phyloP scores from a whole-genome alignment of 1,140 invertebrate species.

The Drosophila auraria region DNA sequence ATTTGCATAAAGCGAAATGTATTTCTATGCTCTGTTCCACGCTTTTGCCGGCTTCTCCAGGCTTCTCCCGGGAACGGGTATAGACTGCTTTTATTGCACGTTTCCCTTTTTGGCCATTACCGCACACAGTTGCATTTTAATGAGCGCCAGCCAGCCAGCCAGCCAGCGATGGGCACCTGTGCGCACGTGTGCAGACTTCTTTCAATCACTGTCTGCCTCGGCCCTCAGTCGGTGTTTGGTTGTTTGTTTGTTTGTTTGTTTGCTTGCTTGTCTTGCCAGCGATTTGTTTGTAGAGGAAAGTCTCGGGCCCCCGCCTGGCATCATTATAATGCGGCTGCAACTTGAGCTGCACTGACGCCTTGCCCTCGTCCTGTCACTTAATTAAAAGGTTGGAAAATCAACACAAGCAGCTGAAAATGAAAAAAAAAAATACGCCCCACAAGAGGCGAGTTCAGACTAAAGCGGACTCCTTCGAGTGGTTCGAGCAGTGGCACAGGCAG shows the following conservation, averaged over 20 bases:
- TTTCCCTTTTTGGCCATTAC: conserved; percentile 70
- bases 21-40: conserved; percentile 60
- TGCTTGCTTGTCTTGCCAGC: conserved; percentile 60
- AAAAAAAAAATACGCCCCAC: conserved; percentile 32
- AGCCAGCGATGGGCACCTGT: conserved; percentile 49
- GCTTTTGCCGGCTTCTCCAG: conserved; percentile 22
- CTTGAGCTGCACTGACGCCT: conserved; percentile 34
- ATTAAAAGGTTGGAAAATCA: conserved; percentile 82
- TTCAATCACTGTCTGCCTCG: conserved; percentile 69
- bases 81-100: conserved; percentile 67
- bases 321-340: conserved; percentile 56
- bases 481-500: conserved; percentile 1
- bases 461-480: conserved; percentile 26
- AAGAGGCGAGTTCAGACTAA: conserved; percentile 33
- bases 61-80: conserved; percentile 10
- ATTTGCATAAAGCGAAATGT: conserved; percentile 79
- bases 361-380: conserved; percentile 67
- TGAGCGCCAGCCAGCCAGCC: conserved; percentile 47
- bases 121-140: conserved; percentile 80
- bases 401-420: conserved; percentile 44
- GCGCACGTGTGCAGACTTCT: conserved; percentile 76
- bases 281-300: conserved; percentile 73
- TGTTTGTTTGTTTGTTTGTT: conserved; percentile 35
- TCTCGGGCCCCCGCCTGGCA: conserved; percentile 38
- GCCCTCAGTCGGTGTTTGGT: conserved; percentile 16